A percentile compares a stretch with the other conserved stretches of the same genome.
phyloP scores from a whole-genome alignment of 2,888 invertebrate species.

The Acleris emargana region DNA sequence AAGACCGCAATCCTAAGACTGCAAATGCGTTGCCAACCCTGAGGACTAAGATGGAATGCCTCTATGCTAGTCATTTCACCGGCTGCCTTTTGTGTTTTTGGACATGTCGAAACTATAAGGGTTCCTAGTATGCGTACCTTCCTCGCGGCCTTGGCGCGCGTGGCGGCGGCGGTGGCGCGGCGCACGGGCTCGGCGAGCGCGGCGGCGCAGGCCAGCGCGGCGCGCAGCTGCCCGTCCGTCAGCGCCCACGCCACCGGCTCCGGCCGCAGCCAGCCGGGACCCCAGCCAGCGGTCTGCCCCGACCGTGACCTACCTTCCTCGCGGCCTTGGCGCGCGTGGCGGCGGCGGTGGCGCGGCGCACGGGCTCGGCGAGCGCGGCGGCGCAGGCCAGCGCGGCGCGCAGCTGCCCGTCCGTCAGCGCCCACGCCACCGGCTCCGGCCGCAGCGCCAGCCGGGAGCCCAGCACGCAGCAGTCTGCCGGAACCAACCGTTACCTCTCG shows the following conservation, averaged over 20 bases:
- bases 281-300: constrained; percentile 94
- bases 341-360: constrained; percentile 90
- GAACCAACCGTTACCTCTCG: too few relatives aligned
- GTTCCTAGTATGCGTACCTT: too few relatives aligned
- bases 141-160: constrained; percentile 92
- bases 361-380: constrained; percentile 91
- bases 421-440: constrained; percentile 98
- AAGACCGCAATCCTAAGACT: too few relatives aligned
- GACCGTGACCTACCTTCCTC: constrained; percentile 91
- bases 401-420: constrained; percentile 97
- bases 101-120: too few relatives aligned
- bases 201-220: constrained; percentile 94
- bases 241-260: constrained; percentile 99
- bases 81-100: too few relatives aligned
- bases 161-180: constrained; percentile 89
- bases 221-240: constrained; percentile 97
- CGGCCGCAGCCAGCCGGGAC: constrained; percentile 95
- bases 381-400: constrained; percentile 96
- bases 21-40: too few relatives aligned
- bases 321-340: constrained; percentile 93
- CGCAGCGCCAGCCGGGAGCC: constrained; percentile 96
- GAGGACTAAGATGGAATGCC: too few relatives aligned
- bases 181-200: constrained; percentile 92
- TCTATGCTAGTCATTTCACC: too few relatives aligned
- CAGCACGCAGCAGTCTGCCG: constrained; percentile 96